A percentile compares a stretch with the other conserved stretches of the same genome.
Conservation (phyloP, 2,888 invertebrate species). For the Stenodema calcarata region DNA sequence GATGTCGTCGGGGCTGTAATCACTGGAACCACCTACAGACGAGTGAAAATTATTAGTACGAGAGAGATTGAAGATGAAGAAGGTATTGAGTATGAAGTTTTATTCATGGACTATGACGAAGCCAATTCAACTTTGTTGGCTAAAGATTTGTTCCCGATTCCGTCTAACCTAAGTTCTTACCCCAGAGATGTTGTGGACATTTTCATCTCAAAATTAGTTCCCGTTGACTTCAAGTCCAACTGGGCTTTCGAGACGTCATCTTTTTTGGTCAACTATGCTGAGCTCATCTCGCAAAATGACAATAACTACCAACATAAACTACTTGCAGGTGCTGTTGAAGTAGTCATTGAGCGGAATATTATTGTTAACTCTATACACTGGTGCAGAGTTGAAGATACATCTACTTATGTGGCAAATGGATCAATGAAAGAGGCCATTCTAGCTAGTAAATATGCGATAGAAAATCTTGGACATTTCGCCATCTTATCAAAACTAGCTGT, state of each 20-base stretch:
- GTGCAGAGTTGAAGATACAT: not conserved
- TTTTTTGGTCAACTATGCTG: not conserved
- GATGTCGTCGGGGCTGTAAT: not conserved
- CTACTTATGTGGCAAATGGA: not conserved
- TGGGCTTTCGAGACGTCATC: not conserved
- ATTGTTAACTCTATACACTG: not conserved
- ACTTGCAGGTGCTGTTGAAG: not conserved
- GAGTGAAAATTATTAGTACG: not conserved
- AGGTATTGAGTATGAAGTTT: not conserved
- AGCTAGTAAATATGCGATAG: not conserved
- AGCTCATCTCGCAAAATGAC: not conserved
- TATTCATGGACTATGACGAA: not conserved
- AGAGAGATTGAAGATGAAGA: not conserved
- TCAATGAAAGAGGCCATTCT: not conserved
- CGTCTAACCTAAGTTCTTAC: not conserved
- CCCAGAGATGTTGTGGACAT: not conserved
- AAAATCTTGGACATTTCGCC: not conserved
- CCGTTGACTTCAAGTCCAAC: not conserved
- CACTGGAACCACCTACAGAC: not conserved
- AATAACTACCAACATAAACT: not conserved
- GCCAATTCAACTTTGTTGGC: not conserved
- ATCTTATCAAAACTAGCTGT: not conserved
- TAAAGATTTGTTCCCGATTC: not conserved
- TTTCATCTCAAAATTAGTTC: not conserved
- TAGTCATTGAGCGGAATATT: not conserved